Base-by-base conservation (phyloP, 2,113 vertebrate genomes). In the Cyprinodon tularosa region DNA sequence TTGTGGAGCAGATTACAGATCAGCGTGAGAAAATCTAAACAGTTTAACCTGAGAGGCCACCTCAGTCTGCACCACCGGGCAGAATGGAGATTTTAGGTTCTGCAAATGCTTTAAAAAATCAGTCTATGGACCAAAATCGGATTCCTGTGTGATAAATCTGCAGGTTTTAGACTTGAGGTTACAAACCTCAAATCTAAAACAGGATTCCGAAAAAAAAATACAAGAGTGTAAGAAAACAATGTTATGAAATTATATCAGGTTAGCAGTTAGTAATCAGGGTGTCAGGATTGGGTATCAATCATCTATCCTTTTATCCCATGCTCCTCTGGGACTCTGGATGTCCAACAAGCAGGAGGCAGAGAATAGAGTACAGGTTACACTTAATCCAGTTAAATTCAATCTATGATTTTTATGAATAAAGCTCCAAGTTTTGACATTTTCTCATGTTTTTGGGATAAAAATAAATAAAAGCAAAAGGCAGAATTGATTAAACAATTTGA, bases 11-110 rank as follows among this genome's bases (percentile, higher is more conserved):
- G 70, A 77, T 68, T 44, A 53, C 22, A 72, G 68, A 66, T 72
- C 2, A 65, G 62, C 14, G 60, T 62, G 84, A 77, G 44, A 79
- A 70, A 75, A 71, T 62, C 72, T 59, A 74, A 62, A 76, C 71
- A 64, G 8, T 15, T 12, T 44, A 66, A 59, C 17, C 71, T 65
- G 68, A 71, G 36, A 4, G 8, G 42, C 45, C 10, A 14, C 13
- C 48, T 47, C 20, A n/a, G 42, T 4, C 42, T 68, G 14, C 22
- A 66, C 40, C 4, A 14, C 61, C 38, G 12, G 36, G 14, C 22
- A 6, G 36, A 6, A 3, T 36, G 36, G 36, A 37, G 36, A 37
- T 5, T 62, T 37, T 37, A 7, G 29, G 36, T 62, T 15, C 61
- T 37, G 22, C 14, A 36, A 12, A 15, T 4, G 20, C 61, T n/a